phyloP scores from a whole-genome alignment of 2,113 vertebrate species.

The Riparia riparia region DNA sequence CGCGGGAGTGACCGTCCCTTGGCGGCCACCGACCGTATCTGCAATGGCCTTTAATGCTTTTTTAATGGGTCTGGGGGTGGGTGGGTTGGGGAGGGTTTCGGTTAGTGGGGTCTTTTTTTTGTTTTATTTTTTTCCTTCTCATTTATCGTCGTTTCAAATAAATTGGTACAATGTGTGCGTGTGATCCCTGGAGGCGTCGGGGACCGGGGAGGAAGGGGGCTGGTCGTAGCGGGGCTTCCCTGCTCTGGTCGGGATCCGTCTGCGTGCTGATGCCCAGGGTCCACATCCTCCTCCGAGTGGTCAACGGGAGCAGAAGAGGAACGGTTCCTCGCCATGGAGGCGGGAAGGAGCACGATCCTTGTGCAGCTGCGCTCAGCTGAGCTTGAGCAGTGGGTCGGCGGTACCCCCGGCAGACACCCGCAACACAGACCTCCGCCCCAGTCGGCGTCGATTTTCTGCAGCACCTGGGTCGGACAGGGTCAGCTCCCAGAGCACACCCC shows the following conservation, averaged over 20 bases:
- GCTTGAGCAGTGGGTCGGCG: no score
- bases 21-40: neutral
- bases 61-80: neutral
- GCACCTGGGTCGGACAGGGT: fast-evolving
- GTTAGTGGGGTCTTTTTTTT: neutral
- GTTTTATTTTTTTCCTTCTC: neutral
- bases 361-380: neutral
- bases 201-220: neutral
- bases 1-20: neutral
- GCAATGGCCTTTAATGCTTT: neutral
- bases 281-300: no score
- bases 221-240: no score
- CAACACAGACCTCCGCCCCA: neutral
- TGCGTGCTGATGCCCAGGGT: neutral
- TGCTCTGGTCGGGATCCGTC: neutral
- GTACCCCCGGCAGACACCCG: fast-evolving
- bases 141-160: slow-evolving; percentile 49
- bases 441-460: fast-evolving
- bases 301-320: no score
- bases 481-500: neutral
- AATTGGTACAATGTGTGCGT: slow-evolving; percentile 2
- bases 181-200: neutral
- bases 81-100: neutral
- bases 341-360: neutral
- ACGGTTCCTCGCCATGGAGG: neutral